Evolutionary conservation across 2,888 invertebrate species (phyloP).

Genomic region (Xestoiulus laeticollis): DNA sequence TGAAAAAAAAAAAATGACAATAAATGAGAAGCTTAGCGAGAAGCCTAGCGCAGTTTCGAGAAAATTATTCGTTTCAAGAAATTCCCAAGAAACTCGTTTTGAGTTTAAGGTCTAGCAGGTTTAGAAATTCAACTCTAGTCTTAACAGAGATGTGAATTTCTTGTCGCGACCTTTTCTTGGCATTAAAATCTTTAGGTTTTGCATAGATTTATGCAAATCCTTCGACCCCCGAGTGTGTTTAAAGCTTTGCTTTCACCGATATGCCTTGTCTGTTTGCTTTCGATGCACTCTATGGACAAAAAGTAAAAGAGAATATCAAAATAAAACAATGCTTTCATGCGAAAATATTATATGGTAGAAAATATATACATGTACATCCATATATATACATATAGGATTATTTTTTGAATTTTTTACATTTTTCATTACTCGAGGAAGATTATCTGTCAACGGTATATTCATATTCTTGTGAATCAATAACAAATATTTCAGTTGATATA

Average conservation of each 20-base stretch:
- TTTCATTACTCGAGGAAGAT: background rate
- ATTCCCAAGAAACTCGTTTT: constrained; percentile 39
- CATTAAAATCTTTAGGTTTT: constrained; percentile 34
- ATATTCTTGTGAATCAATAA: background rate
- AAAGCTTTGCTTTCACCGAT: background rate
- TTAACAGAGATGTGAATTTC: background rate
- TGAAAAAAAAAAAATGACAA: constrained; percentile 16
- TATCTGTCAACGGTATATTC: background rate
- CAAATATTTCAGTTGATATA: background rate
- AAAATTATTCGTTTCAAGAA: constrained; percentile 25
- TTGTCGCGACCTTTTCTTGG: background rate
- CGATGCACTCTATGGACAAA: background rate
- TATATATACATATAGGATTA: background rate
- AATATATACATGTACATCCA: background rate
- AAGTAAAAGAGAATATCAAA: background rate
- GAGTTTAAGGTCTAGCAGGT: background rate
- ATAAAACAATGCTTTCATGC: background rate
- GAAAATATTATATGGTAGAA: background rate
- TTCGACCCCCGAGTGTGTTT: background rate
- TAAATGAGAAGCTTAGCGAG: background rate
- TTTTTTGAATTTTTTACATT: background rate
- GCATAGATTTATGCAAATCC: constrained; percentile 22
- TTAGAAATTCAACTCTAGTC: background rate
- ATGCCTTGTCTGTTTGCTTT: background rate
- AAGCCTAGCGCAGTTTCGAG: background rate